Evolutionary conservation across 1,140 invertebrate genomes (phyloP).

Genomic region (Aleiodes sp.): DNA sequence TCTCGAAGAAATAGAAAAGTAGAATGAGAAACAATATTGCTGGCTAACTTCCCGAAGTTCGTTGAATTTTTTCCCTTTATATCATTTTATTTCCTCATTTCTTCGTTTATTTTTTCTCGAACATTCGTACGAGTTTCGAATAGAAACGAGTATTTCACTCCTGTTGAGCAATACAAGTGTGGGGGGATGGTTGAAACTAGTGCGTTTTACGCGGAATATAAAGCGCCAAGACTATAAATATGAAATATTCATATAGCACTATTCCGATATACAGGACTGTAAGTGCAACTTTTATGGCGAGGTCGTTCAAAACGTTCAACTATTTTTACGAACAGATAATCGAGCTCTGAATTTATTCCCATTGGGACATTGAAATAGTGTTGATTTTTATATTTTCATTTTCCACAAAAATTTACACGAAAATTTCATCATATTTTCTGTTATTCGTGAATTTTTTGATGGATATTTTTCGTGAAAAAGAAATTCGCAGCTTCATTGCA

Average conservation of each 20-base stretch:
- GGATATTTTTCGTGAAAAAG: no score
- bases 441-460: no score
- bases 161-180: neutral
- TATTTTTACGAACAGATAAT: neutral
- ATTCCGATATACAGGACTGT: slow-evolving; percentile 12
- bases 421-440: no score
- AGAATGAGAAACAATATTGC: slow-evolving; percentile 1
- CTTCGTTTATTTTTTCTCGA: neutral
- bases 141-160: neutral
- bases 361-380: no score
- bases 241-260: slow-evolving; percentile 24
- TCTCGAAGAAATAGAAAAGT: neutral
- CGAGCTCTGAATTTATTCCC: neutral
- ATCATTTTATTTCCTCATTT: no score
- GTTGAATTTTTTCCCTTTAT: neutral
- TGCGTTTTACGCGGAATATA: slow-evolving; percentile 16
- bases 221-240: slow-evolving; percentile 18
- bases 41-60: neutral
- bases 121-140: neutral
- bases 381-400: no score
- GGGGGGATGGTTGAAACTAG: neutral
- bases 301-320: neutral
- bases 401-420: no score
- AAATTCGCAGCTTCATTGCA: no score
- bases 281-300: neutral